A percentile compares a stretch with the other conserved stretches of the same genome.
Evolutionary conservation across 2,113 vertebrate genomes (phyloP).

Genomic region (Grus americana): DNA sequence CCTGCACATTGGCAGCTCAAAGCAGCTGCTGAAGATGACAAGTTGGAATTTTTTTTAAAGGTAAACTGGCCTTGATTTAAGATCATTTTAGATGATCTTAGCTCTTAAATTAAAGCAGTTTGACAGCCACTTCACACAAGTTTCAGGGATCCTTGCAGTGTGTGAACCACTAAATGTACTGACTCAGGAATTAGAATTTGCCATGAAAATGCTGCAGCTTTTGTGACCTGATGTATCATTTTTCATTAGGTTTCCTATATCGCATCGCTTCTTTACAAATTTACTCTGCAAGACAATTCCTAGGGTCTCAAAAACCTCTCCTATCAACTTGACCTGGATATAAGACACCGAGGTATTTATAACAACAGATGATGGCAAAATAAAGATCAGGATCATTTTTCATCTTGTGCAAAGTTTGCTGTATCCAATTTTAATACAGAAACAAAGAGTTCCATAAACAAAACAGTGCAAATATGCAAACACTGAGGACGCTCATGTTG

Average conservation of each 20-base stretch:
- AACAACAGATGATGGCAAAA: background rate
- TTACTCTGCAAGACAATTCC: background rate
- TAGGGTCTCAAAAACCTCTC: background rate
- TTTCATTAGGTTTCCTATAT: background rate
- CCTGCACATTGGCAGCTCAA: background rate
- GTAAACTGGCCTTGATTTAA: background rate
- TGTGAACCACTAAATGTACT: background rate
- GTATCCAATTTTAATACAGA: background rate
- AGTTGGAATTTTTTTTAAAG: background rate
- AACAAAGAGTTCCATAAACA: background rate
- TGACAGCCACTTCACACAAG: background rate
- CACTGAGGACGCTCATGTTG: background rate
- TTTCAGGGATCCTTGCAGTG: background rate
- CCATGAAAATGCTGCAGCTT: background rate
- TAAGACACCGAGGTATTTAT: background rate
- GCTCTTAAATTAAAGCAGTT: background rate
- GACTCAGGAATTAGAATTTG: background rate
- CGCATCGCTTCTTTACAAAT: background rate
- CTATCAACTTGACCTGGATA: background rate
- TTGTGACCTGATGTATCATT: background rate
- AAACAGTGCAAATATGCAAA: background rate
- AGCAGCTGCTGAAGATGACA: conserved; percentile 30
- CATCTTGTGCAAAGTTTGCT: background rate
- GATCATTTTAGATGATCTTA: background rate
- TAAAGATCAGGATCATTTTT: background rate